Evolutionary conservation across 2,113 vertebrate species (phyloP).

Genomic region (Microcebus murinus): DNA sequence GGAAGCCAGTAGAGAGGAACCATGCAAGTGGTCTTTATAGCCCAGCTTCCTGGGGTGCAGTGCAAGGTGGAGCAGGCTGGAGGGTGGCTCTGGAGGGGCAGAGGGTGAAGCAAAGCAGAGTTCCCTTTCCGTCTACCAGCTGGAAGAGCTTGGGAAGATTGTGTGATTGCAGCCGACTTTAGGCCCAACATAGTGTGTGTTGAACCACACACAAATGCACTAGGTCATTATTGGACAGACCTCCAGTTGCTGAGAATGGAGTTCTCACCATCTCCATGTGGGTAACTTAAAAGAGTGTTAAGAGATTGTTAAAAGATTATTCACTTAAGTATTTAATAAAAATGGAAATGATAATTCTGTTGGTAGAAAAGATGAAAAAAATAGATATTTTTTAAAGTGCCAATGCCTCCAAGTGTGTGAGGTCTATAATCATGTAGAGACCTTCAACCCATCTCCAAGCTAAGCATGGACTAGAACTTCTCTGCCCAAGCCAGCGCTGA

Average conservation of each 20-base stretch:
- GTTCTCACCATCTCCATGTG: not conserved
- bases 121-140: not conserved
- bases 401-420: not conserved
- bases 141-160: not conserved
- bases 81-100: not conserved
- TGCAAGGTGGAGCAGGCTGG: not conserved
- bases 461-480: not conserved
- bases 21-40: not conserved
- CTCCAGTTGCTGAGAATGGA: not conserved
- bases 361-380: not conserved
- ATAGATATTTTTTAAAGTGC: not conserved
- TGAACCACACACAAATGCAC: not conserved
- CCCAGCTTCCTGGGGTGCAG: not conserved
- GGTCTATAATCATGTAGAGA: not conserved
- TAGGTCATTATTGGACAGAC: not conserved
- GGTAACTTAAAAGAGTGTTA: not conserved
- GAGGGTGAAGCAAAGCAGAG: not conserved
- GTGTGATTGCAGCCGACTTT: not conserved
- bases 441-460: not conserved
- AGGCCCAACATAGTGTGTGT: not conserved
- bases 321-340: not conserved
- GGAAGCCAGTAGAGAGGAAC: not conserved
- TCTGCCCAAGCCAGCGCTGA: not conserved
- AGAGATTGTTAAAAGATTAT: not conserved
- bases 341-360: not conserved